phyloP scores from a whole-genome alignment of 2,888 invertebrate species.

The Leptinotarsa juncta region DNA sequence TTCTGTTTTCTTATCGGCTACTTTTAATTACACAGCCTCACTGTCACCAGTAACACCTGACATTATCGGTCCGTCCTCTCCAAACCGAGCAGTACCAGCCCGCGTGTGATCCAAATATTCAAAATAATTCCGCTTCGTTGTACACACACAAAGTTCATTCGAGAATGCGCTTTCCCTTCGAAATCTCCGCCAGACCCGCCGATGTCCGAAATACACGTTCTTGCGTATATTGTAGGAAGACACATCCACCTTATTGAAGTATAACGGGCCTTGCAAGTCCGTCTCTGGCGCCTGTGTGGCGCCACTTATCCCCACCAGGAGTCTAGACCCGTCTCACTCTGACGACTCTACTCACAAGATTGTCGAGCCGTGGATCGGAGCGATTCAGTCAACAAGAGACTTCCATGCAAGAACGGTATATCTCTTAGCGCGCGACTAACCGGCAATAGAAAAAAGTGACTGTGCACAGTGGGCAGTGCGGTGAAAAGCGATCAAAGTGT shows the following conservation, averaged over 20 bases:
- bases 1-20: not conserved
- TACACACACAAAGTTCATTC: not conserved
- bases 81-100: not conserved
- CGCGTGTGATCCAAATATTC: not conserved
- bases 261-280: slow-evolving; percentile 54
- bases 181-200: slow-evolving; percentile 7
- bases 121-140: not conserved
- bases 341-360: slow-evolving; percentile 32
- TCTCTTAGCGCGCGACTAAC: slow-evolving; percentile 15
- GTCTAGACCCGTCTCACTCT: slow-evolving; percentile 57
- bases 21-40: not conserved
- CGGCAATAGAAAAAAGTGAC: slow-evolving; percentile 26
- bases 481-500: slow-evolving; percentile 35
- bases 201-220: slow-evolving; percentile 21
- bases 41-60: not conserved
- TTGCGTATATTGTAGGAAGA: slow-evolving; percentile 28
- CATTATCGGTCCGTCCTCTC: slow-evolving; percentile 57
- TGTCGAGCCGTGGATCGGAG: slow-evolving; percentile 22
- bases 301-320: slow-evolving; percentile 59
- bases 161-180: not conserved
- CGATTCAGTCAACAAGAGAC: slow-evolving; percentile 38
- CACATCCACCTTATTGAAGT: slow-evolving; percentile 36
- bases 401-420: slow-evolving; percentile 24
- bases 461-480: slow-evolving; percentile 32
- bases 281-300: slow-evolving; percentile 64